Evolutionary conservation across 2,888 invertebrate genomes (phyloP).

Genomic region (Schrankia costaestrigalis): DNA sequence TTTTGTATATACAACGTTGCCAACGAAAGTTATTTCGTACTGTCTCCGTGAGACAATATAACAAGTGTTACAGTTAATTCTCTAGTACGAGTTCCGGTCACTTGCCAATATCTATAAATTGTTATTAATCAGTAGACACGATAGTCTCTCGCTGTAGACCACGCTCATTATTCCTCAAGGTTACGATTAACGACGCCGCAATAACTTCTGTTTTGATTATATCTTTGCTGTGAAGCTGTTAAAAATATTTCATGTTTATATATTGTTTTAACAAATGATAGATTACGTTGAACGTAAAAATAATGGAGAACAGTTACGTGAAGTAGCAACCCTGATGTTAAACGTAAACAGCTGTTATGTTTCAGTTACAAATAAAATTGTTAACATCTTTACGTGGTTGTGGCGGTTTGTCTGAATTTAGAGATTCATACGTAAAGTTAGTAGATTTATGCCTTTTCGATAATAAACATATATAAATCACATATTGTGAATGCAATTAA

Average conservation of each 20-base stretch:
- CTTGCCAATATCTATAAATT: slow-evolving; percentile 69
- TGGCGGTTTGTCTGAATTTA: slow-evolving; percentile 31
- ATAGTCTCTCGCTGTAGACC: slow-evolving; percentile 39
- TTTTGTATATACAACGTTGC: slow-evolving; percentile 47
- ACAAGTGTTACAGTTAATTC: slow-evolving; percentile 64
- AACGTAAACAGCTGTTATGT: slow-evolving; percentile 37
- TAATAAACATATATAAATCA: slow-evolving; percentile 31
- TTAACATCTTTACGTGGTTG: slow-evolving; percentile 34
- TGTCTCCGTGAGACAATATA: slow-evolving; percentile 59
- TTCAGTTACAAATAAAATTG: slow-evolving; percentile 37
- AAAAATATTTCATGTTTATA: slow-evolving; percentile 20
- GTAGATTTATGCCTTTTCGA: slow-evolving; percentile 33
- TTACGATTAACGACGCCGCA: slow-evolving; percentile 24
- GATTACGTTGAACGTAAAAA: slow-evolving; percentile 21
- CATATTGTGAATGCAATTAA: slow-evolving; percentile 24
- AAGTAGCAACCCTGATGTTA: slow-evolving; percentile 24
- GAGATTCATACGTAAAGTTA: slow-evolving; percentile 33
- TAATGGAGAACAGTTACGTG: slow-evolving; percentile 8
- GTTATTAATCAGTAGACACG: slow-evolving; percentile 54
- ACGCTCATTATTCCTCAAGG: slow-evolving; percentile 44
- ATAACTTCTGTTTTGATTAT: slow-evolving; percentile 33
- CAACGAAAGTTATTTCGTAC: slow-evolving; percentile 62
- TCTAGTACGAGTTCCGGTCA: slow-evolving; percentile 47
- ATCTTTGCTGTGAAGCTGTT: slow-evolving; percentile 23
- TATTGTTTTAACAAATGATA: slow-evolving; percentile 15